Evolutionary conservation across 1,140 invertebrate species (phyloP).

Genomic region (Anagrus nilaparvatae): DNA sequence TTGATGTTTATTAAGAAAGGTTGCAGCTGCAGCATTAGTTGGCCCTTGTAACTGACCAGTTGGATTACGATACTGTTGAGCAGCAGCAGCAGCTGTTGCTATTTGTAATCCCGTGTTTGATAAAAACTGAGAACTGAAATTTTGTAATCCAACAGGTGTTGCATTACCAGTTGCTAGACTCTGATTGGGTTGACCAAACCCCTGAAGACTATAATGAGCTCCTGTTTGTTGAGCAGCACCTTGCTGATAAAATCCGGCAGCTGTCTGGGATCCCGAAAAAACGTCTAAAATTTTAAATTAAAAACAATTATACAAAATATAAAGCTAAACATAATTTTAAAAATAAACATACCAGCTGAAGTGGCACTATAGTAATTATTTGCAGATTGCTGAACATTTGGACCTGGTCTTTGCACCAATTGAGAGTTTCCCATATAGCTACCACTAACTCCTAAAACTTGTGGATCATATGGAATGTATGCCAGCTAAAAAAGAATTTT

Average conservation of each 20-base stretch:
- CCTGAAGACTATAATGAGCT: conserved; percentile 41
- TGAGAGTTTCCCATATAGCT: conserved; percentile 51
- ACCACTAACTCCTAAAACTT: conserved; percentile 41
- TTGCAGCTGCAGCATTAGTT: conserved; percentile 37
- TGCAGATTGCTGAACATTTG: conserved; percentile 44
- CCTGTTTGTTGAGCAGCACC: conserved; percentile 43
- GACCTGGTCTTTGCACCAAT: conserved; percentile 47
- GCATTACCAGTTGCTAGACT: conserved; percentile 40
- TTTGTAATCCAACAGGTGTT: conserved; percentile 46
- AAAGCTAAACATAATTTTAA: not conserved
- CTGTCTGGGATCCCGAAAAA: conserved; percentile 41
- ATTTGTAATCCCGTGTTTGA: conserved; percentile 43
- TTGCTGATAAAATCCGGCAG: conserved; percentile 44
- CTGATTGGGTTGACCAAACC: conserved; percentile 41
- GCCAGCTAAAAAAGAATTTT: conserved; percentile 29
- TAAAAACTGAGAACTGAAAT: conserved; percentile 49
- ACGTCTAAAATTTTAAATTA: conserved; percentile 27
- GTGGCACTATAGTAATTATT: conserved; percentile 48
- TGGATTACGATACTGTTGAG: conserved; percentile 44
- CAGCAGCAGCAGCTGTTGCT: conserved; percentile 39
- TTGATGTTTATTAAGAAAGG: conserved; percentile 44
- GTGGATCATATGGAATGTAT: conserved; percentile 44
- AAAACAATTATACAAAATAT: conserved; percentile 11
- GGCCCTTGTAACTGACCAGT: conserved; percentile 41
- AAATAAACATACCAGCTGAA: conserved; percentile 38